These are phyloP conservation scores for Cyprinus carpio DNA, from an alignment of 2,113 vertebrate species.

Conservation along the genomic window DNA sequence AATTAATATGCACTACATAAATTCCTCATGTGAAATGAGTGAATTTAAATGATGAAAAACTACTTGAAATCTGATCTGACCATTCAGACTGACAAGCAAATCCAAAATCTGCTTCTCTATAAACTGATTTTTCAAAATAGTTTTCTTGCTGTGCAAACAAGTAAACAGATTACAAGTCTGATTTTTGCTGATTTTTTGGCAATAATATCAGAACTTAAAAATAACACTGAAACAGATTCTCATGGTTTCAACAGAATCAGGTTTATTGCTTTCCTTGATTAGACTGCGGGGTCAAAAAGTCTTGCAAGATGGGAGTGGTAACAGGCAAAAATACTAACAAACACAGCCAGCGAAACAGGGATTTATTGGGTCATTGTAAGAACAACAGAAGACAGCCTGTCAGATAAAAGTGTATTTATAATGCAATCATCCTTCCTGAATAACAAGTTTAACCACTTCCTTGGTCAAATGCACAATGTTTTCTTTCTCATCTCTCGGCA, in stretches of 20 bases:
- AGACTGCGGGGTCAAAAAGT: not conserved
- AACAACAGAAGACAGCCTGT: not conserved
- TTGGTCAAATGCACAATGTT: slow-evolving; percentile 40
- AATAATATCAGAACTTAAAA: not conserved
- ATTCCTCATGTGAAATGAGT: not conserved
- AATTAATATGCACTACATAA: not conserved
- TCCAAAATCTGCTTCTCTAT: too few species aligned
- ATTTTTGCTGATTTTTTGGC: not conserved
- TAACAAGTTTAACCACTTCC: slow-evolving; percentile 42
- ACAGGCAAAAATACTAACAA: slow-evolving; percentile 13
- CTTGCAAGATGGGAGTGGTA: not conserved
- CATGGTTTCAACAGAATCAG: not conserved
- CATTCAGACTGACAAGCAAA: not conserved
- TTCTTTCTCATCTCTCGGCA: slow-evolving; percentile 24
- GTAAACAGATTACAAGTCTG: not conserved
- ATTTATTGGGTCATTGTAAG: slow-evolving; percentile 13
- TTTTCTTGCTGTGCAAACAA: not conserved
- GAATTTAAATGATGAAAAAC: not conserved
- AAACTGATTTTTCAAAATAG: not conserved
- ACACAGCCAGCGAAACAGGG: not conserved
- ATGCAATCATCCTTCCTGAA: slow-evolving; percentile 27
- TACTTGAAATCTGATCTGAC: too few species aligned
- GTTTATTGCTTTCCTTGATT: slow-evolving; percentile 4
- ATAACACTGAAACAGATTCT: not conserved
- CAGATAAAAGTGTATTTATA: slow-evolving; percentile 4